These are phyloP conservation scores for Miltochrista miniata DNA, from an alignment of 2,888 invertebrate genomes.

Conservation along the genomic window DNA sequence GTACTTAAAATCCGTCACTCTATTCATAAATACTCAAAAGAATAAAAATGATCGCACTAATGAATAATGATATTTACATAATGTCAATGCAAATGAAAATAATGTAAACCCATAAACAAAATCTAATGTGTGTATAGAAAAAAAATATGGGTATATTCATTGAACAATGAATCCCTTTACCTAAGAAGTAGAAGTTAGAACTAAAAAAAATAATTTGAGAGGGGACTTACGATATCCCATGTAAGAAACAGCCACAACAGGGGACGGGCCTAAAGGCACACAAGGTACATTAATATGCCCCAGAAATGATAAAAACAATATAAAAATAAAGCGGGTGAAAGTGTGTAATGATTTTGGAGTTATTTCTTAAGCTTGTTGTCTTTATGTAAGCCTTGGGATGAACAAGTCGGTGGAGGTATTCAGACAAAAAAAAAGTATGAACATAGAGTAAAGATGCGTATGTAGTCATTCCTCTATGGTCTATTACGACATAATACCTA, in stretches of 20 bases:
- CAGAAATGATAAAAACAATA: conserved; percentile 37
- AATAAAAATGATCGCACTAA: too few relatives aligned
- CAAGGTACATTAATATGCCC: conserved; percentile 67
- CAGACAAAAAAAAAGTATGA: too few relatives aligned
- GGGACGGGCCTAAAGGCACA: conserved; percentile 77
- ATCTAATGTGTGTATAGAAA: not conserved
- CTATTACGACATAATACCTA: too few relatives aligned
- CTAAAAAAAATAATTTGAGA: conserved; percentile 50
- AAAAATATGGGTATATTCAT: not conserved
- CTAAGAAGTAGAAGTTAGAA: conserved; percentile 26
- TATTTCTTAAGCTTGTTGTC: not conserved
- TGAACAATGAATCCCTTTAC: conserved; percentile 16
- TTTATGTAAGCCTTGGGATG: too few relatives aligned
- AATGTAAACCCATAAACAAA: conserved; percentile 5
- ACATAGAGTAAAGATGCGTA: too few relatives aligned
- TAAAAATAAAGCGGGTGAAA: conserved; percentile 29
- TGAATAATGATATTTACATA: conserved; percentile 29
- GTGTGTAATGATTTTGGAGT: conserved; percentile 7
- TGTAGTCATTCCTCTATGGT: too few relatives aligned
- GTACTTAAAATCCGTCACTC: too few relatives aligned
- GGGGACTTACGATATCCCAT: conserved; percentile 82
- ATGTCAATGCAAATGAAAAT: conserved; percentile 8
- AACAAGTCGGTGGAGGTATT: too few relatives aligned
- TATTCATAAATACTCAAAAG: too few relatives aligned
- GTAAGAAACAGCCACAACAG: conserved; percentile 83